Evolutionary conservation across 2,113 vertebrate genomes (phyloP).

Genomic region (Bufo bufo): DNA sequence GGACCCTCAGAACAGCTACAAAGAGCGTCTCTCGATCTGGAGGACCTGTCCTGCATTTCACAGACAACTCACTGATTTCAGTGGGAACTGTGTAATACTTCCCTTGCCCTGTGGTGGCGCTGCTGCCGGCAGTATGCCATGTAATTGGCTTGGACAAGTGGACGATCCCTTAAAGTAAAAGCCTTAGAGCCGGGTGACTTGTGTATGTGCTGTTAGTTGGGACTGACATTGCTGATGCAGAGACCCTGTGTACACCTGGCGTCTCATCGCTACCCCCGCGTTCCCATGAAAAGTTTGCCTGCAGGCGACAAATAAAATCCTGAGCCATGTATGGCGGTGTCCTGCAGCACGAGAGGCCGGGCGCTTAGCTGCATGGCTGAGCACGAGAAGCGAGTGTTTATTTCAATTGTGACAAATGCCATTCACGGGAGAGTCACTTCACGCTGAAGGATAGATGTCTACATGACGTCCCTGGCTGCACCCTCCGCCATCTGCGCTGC

Average conservation of each 20-base stretch:
- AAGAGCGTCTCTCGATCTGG: background rate
- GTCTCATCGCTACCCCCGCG: background rate
- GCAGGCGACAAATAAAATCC: conserved; percentile 24
- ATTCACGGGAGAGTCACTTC: conserved; percentile 72
- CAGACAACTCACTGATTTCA: background rate
- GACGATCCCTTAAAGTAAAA: background rate
- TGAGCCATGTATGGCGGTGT: conserved; percentile 64
- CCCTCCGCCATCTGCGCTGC: background rate
- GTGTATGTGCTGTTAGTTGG: background rate
- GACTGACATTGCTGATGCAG: background rate
- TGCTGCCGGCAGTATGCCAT: background rate
- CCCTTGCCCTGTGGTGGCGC: background rate
- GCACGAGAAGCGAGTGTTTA: conserved; percentile 75
- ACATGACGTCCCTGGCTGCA: conserved; percentile 2
- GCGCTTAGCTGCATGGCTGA: conserved; percentile 78
- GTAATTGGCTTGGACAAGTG: background rate
- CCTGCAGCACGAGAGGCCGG: conserved; percentile 76
- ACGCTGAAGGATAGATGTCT: conserved; percentile 74
- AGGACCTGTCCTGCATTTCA: background rate
- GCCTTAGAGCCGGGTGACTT: background rate
- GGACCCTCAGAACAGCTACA: background rate
- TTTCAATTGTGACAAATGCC: conserved; percentile 74
- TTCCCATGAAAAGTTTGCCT: background rate
- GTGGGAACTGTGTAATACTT: background rate
- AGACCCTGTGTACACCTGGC: conserved; percentile 47